Evolutionary conservation across 2,888 invertebrate species (phyloP), one percentile per base, ranked within the genome.

Genomic region (Neelides folsomi): DNA sequence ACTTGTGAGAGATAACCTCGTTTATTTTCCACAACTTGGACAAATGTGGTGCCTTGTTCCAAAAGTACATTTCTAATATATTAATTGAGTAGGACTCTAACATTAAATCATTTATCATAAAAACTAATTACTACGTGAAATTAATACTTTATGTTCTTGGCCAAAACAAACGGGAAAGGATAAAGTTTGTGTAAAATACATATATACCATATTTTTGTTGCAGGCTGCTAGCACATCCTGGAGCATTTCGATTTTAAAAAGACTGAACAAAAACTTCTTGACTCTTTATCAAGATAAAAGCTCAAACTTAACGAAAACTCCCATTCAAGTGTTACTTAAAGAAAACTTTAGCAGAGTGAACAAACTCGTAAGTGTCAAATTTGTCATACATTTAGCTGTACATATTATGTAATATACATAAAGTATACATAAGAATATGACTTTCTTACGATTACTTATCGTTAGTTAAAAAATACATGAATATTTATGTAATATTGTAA

Each of bases 21-120:
- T 62, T 19, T 60, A 53, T 39, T 52, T 64, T 37, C 59, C 62
- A n/a, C 47, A 56, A 10, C 41, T 62, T 10, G 34, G 50, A 6
- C 62, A 64, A 54, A 54, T 62, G 58, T 64, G 63, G 63, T 64
- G 63, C 44, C 51, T 64, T 4, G 62, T 62, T 8, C 63, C 63
- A 8, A 62, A 64, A 51, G 63, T 63, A 45, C 19, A 10, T 49
- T 19, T 10, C n/a, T n/a, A n/a, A n/a, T n/a, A n/a, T n/a, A n/a
- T n/a, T n/a, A n/a, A n/a, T n/a, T n/a, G n/a, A n/a, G n/a, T n/a
- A n/a, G n/a, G n/a, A n/a, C n/a, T n/a, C n/a, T n/a, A n/a, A n/a
- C n/a, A 10, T 43, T 47, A 27, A 27, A 9, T 20, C 2, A 38
- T 36, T n/a, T 15, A 7, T 13, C 7, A 7, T n/a, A n/a, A n/a